phyloP scores from a whole-genome alignment of 2,113 vertebrate genomes.

The Oncorhynchus clarkii region DNA sequence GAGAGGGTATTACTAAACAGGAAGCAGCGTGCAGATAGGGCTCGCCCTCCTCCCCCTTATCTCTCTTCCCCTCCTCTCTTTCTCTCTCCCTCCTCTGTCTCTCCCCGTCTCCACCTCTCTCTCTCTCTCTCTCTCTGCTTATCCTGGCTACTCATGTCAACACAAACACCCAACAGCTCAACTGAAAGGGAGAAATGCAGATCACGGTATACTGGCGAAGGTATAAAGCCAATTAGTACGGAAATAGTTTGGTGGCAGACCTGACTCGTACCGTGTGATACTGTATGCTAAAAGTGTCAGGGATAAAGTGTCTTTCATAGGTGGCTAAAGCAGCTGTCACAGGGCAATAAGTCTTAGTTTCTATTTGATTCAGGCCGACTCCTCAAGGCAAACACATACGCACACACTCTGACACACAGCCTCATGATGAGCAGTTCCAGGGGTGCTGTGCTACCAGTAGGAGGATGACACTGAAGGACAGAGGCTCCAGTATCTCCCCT shows the following conservation, averaged over 20 bases:
- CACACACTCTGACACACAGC: background rate
- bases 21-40: conserved; percentile 12
- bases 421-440: conserved; percentile 49
- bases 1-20: conserved; percentile 39
- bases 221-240: too few species aligned
- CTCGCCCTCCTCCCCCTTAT: background rate
- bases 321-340: background rate
- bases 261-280: too few species aligned
- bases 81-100: background rate
- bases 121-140: conserved; percentile 7
- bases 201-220: too few species aligned
- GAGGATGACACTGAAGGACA: conserved; percentile 65
- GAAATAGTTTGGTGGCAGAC: too few species aligned
- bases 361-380: background rate
- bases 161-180: background rate
- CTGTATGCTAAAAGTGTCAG: too few species aligned
- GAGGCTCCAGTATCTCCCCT: conserved; percentile 46
- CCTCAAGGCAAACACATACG: conserved; percentile 5
- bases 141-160: background rate
- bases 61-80: too few species aligned
- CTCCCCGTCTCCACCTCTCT: background rate
- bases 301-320: too few species aligned
- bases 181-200: too few species aligned
- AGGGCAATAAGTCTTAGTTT: background rate
- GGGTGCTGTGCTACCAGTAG: conserved; percentile 62